Evolutionary conservation across 2,113 vertebrate species (phyloP), one percentile per base, ranked within the genome.

Genomic region (Paracanthobrama guichenoti): DNA sequence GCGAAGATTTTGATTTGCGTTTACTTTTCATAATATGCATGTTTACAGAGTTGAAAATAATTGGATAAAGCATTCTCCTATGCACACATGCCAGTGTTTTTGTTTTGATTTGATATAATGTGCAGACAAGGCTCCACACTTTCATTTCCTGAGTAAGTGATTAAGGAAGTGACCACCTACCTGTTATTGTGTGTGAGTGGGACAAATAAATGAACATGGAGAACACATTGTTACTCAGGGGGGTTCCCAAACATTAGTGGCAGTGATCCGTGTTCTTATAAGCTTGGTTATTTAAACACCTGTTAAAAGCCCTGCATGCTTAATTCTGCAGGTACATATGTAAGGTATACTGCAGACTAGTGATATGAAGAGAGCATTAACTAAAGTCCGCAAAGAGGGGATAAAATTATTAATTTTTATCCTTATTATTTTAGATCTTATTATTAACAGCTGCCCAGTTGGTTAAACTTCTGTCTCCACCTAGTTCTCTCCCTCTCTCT

Each of bases 141-240:
- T 92, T 93, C 88, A 92, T 93, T 92, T 94, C 93, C 94, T 92
- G 93, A 92, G 87, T 89, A 92, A 91, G 88, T 91, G 90, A 93
- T 92, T 90, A 88, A 93, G 93, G 92, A 93, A 93, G 91, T 92
- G 88, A 86, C 91, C 91, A 93, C 92, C 93, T 92, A 93, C 89
- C 86, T 89, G 69, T 92, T 92, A 93, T 94, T 94, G 91, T 92
- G 91, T 81, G 53, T 76, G 85, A 88, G 86, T 90, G 90, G 87
- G 91, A 91, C 84, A 90, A 89, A 89, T 89, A 92, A 92, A 92
- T 92, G 84, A 87, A 92, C 87, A 86, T 80, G 87, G 82, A 91
- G 90, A 91, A 93, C 89, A 92, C 86, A 91, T 93, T 91, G 85
- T 74, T 66, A 55, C 60, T 85, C 87, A 87, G 53, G 74, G 35